Percentiles rank a stretch among this genome's conserved stretches.
Conservation (phyloP, 2,888 invertebrate species). For the Junonia oenone region DNA sequence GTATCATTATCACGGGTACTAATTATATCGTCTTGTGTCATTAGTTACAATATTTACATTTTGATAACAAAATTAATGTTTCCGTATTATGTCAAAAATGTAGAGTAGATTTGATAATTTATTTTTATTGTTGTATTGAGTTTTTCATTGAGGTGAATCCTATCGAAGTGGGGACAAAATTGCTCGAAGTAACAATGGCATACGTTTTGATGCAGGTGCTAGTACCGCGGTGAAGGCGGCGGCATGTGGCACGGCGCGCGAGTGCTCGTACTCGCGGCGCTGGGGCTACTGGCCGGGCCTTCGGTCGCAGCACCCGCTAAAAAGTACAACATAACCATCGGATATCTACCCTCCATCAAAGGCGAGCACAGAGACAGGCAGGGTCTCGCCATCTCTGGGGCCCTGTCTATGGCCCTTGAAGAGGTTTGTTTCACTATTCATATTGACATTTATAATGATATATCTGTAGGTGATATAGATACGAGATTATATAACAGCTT, state of each 20-base stretch:
- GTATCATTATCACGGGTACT: constrained; percentile 6
- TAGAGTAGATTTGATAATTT: not conserved
- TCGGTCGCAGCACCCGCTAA: constrained; percentile 58
- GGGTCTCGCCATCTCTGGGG: constrained; percentile 93
- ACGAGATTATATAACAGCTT: not conserved
- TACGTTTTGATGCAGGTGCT: constrained; percentile 42
- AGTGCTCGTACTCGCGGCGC: constrained; percentile 83
- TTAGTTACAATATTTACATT: constrained; percentile 15
- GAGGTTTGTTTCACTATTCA: constrained; percentile 76
- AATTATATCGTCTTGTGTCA: constrained; percentile 11
- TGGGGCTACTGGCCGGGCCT: constrained; percentile 77
- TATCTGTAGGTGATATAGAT: not conserved
- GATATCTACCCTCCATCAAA: constrained; percentile 91
- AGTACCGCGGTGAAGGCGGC: constrained; percentile 69
- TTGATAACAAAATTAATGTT: constrained; percentile 5
- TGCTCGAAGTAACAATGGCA: not conserved
- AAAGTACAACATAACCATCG: constrained; percentile 84
- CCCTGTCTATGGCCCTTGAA: constrained; percentile 92
- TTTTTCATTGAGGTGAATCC: too few relatives aligned
- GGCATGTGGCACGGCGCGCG: constrained; percentile 83
- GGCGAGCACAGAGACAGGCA: constrained; percentile 88
- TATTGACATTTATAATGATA: not conserved
- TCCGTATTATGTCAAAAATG: not conserved
- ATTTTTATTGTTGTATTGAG: not conserved
- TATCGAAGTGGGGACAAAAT: not conserved